Evolutionary conservation across 2,888 invertebrate species (phyloP).

Genomic region (Nemurella pictetii): DNA sequence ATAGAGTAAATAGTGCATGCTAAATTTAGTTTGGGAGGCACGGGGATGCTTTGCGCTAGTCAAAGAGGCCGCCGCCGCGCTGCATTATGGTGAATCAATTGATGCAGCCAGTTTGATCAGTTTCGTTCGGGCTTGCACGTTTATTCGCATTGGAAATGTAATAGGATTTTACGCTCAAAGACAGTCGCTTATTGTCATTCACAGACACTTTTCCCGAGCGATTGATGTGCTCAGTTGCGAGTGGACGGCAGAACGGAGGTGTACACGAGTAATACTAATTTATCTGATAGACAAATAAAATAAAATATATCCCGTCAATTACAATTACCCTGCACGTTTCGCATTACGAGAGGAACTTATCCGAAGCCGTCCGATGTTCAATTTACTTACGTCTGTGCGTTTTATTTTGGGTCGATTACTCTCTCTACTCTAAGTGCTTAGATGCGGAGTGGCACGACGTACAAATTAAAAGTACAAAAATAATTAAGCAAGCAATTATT

Average conservation of each 20-base stretch:
- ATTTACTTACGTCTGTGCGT: neutral
- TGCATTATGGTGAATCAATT: neutral
- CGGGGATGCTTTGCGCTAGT: neutral
- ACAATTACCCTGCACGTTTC: neutral
- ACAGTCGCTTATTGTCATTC: neutral
- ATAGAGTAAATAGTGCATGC: neutral
- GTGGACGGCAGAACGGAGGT: neutral
- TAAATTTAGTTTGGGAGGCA: neutral
- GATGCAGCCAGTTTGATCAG: neutral
- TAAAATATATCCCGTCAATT: neutral
- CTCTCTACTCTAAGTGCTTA: neutral
- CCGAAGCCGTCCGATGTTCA: neutral
- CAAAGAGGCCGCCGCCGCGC: neutral
- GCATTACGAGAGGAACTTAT: too few species aligned
- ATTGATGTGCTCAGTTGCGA: neutral
- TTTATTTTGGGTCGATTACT: neutral
- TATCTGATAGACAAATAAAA: neutral
- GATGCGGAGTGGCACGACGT: neutral
- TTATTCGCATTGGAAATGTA: neutral
- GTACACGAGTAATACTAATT: too few species aligned
- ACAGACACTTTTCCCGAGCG: neutral
- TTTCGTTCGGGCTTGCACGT: neutral
- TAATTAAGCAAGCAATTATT: neutral
- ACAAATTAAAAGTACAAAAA: too few species aligned
- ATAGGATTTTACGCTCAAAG: neutral